Conservation (phyloP, 2,888 invertebrate species). For the Scaptomyza polygonia region DNA sequence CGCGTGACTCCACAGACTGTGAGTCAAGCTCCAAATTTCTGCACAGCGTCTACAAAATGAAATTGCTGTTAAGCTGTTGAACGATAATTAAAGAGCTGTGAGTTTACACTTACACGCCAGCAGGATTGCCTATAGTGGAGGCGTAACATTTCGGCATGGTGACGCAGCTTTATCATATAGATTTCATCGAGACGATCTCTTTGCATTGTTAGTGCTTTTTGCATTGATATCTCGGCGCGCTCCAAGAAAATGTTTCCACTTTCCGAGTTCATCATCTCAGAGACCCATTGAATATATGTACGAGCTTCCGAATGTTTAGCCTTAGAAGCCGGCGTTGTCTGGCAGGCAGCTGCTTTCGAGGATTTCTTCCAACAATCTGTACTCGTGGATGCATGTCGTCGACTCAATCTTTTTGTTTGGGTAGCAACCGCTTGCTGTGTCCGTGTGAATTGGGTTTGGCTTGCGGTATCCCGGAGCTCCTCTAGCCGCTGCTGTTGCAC, state of each 20-base stretch:
- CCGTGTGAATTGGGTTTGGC: slow-evolving; percentile 21
- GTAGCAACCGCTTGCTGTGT: neutral
- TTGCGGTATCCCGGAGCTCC: neutral
- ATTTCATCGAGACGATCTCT: slow-evolving; percentile 72
- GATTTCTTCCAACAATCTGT: neutral
- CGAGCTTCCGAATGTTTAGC: slow-evolving; percentile 37
- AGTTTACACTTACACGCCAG: slow-evolving; percentile 72
- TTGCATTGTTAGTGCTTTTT: slow-evolving; percentile 78
- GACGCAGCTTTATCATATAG: slow-evolving; percentile 74
- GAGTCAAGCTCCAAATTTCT: slow-evolving; percentile 55
- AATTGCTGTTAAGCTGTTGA: no score
- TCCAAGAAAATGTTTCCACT: slow-evolving; percentile 82
- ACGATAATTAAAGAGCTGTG: neutral
- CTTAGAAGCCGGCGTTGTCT: slow-evolving; percentile 2
- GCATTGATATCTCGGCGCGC: slow-evolving; percentile 80
- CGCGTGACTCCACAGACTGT: slow-evolving; percentile 46
- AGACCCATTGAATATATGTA: slow-evolving; percentile 82
- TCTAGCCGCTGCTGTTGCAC: slow-evolving; percentile 3
- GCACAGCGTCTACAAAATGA: slow-evolving; percentile 59
- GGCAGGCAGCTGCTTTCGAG: slow-evolving; percentile 2
- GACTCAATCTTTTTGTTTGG: slow-evolving; percentile 14
- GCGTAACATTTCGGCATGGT: slow-evolving; percentile 77
- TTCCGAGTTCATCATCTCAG: slow-evolving; percentile 79
- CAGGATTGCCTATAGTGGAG: slow-evolving; percentile 78
- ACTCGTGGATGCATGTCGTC: slow-evolving; percentile 6